phyloP scores from a whole-genome alignment of 2,797 vertebrate genomes.

The Amphiprion clarkii region DNA sequence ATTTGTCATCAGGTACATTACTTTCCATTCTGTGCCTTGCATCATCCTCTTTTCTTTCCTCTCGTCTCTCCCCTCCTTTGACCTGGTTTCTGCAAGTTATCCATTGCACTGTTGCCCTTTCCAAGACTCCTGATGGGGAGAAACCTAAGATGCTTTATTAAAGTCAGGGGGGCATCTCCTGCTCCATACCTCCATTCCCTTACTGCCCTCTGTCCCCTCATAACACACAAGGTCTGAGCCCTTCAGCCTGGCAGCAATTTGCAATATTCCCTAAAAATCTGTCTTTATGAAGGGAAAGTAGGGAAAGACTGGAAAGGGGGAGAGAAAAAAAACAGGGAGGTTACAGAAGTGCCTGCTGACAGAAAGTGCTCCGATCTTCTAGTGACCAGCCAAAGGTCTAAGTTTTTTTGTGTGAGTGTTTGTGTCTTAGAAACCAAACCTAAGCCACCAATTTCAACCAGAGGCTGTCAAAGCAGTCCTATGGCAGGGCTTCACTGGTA shows the following conservation, averaged over 20 bases:
- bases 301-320: background rate
- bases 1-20: background rate
- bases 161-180: conserved; percentile 42
- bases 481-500: background rate
- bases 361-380: background rate
- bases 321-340: background rate
- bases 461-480: background rate
- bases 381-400: background rate
- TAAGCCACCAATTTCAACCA: conserved; percentile 11
- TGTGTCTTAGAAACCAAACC: background rate
- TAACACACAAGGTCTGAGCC: conserved; percentile 22
- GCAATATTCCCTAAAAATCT: conserved; percentile 26
- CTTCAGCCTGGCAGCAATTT: conserved; percentile 37
- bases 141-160: conserved; percentile 59
- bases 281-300: background rate
- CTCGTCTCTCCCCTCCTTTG: background rate
- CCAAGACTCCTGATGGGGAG: conserved; percentile 30
- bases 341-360: background rate
- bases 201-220: conserved; percentile 25
- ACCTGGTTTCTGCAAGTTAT: conserved; percentile 33
- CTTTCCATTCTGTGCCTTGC: background rate
- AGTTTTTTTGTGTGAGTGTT: background rate
- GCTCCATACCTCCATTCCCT: conserved; percentile 17
- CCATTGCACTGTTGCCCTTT: conserved; percentile 20
- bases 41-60: background rate